Evolutionary conservation across 2,113 vertebrate genomes (phyloP).

Genomic region (Boleophthalmus pectinirostris): DNA sequence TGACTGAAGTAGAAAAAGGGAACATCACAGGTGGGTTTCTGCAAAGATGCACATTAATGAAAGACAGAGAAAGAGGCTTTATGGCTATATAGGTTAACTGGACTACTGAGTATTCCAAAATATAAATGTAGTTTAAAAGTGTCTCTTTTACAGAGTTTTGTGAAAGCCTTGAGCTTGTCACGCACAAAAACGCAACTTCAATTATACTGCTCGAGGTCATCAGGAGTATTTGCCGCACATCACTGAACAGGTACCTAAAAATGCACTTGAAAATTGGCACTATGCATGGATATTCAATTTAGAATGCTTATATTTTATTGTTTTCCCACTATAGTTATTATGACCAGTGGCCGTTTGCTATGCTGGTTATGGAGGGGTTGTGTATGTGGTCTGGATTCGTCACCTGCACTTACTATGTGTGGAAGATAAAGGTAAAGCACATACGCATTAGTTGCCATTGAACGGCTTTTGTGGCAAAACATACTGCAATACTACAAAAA

Average conservation of each 20-base stretch:
- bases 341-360: slow-evolving; percentile 69
- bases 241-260: slow-evolving; percentile 62
- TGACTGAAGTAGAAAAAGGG: neutral
- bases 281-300: neutral
- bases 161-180: slow-evolving; percentile 26
- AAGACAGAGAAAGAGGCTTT: neutral
- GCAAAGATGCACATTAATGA: neutral
- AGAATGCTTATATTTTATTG: neutral
- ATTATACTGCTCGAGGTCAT: slow-evolving; percentile 69
- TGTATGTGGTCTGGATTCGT: slow-evolving; percentile 79
- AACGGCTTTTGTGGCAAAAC: neutral
- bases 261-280: neutral
- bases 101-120: neutral
- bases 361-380: slow-evolving; percentile 73
- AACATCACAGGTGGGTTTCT: slow-evolving; percentile 12
- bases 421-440: slow-evolving; percentile 70
- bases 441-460: neutral
- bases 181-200: slow-evolving; percentile 45
- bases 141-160: slow-evolving; percentile 57
- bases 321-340: slow-evolving; percentile 56
- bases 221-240: slow-evolving; percentile 76
- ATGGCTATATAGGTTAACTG: neutral
- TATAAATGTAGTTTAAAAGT: neutral
- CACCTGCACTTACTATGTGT: slow-evolving; percentile 76
- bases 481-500: neutral